Conservation (phyloP, 2,113 vertebrate genomes). For the Erythrocebus patas region DNA sequence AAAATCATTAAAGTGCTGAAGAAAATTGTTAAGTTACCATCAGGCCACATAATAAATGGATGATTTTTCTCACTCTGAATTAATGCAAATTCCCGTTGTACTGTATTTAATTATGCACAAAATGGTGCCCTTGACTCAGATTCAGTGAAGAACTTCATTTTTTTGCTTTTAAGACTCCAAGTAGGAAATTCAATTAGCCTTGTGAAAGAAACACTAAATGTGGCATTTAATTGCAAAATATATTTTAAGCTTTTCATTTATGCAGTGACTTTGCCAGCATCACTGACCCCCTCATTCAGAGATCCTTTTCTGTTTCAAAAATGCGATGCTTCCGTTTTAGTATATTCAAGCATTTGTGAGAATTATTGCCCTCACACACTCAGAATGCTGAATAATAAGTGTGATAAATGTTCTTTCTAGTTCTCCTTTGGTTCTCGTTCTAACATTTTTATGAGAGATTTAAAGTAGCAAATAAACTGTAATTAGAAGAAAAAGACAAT, state of each 20-base stretch:
- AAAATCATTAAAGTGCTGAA: conserved; percentile 87
- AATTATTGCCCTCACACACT: conserved; percentile 18
- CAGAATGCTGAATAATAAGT: background rate
- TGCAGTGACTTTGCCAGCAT: conserved; percentile 71
- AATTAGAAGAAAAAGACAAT: background rate
- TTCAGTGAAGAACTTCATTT: conserved; percentile 79
- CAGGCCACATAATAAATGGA: conserved; percentile 84
- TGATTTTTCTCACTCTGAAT: conserved; percentile 75
- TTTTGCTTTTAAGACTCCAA: conserved; percentile 79
- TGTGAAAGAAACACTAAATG: conserved; percentile 78
- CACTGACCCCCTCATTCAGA: conserved; percentile 62
- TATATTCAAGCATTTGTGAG: conserved; percentile 29
- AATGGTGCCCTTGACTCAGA: conserved; percentile 77
- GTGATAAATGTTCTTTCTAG: background rate
- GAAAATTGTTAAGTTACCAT: conserved; percentile 83
- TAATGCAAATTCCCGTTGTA: conserved; percentile 75
- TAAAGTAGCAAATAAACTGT: background rate
- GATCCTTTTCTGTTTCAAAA: conserved; percentile 42
- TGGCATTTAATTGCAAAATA: conserved; percentile 71
- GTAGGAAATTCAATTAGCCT: conserved; percentile 81
- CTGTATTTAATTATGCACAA: conserved; percentile 80
- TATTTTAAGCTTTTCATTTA: conserved; percentile 69
- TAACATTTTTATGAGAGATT: background rate
- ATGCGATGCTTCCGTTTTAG: conserved; percentile 22
- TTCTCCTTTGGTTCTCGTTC: background rate